Conservation (phyloP, 2,888 invertebrate species). For the Leucoma salicis region DNA sequence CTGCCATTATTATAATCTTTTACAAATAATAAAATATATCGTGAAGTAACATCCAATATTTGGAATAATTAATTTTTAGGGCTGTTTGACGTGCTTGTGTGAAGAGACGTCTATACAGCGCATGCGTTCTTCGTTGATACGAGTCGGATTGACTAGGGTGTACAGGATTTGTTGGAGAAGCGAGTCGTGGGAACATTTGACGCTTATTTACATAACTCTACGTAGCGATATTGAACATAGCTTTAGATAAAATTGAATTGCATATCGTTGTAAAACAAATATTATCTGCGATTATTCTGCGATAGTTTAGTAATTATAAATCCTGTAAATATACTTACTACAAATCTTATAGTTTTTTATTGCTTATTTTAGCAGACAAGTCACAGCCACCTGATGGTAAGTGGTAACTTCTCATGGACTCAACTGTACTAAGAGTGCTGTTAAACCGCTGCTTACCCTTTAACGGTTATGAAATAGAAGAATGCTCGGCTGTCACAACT, state of each 20-base stretch:
- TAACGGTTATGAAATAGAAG: too few species aligned
- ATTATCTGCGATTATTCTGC: too few species aligned
- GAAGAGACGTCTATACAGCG: constrained; percentile 50
- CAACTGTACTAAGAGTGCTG: too few species aligned
- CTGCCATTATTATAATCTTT: too few species aligned
- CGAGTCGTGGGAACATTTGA: constrained; percentile 14
- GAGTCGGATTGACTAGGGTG: constrained; percentile 59
- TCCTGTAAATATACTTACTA: too few species aligned
- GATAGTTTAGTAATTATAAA: too few species aligned
- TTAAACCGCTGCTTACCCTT: too few species aligned
- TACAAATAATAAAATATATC: constrained; percentile 18
- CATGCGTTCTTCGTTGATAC: constrained; percentile 56
- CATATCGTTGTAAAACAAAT: neutral
- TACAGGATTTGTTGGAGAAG: constrained; percentile 12
- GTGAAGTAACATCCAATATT: constrained; percentile 26
- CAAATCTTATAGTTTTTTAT: too few species aligned
- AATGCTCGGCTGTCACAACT: too few species aligned
- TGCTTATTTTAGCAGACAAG: too few species aligned
- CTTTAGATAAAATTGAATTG: neutral
- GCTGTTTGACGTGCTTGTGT: constrained; percentile 63
- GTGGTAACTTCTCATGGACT: too few species aligned
- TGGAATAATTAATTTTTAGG: constrained; percentile 69
- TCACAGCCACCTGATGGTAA: too few species aligned
- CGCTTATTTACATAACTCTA: constrained; percentile 15
- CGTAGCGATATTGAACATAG: constrained; percentile 1